Evolutionary conservation across 2,888 invertebrate genomes (phyloP).

Genomic region (Athetis lepigone): DNA sequence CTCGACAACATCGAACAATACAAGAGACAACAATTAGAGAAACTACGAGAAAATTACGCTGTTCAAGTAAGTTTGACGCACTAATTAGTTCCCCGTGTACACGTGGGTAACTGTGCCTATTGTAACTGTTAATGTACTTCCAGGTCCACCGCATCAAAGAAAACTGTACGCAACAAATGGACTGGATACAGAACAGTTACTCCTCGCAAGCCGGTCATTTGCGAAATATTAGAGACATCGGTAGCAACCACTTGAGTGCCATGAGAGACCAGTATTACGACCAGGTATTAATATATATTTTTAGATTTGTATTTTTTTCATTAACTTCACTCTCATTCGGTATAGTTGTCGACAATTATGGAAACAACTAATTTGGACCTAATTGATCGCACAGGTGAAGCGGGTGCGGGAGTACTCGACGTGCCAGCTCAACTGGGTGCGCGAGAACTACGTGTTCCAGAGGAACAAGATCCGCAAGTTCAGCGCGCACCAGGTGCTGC

Average conservation of each 20-base stretch:
- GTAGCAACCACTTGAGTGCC: constrained; percentile 96
- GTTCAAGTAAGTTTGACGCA: constrained; percentile 92
- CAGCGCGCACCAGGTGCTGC: constrained; percentile 97
- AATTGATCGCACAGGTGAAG: constrained; percentile 92
- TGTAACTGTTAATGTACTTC: constrained; percentile 50
- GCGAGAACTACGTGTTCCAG: constrained; percentile 98
- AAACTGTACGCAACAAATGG: constrained; percentile 98
- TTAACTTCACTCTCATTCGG: constrained; percentile 19
- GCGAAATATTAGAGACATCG: constrained; percentile 97
- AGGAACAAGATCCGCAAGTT: constrained; percentile 98
- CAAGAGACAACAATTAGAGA: constrained; percentile 96
- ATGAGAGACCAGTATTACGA: constrained; percentile 97
- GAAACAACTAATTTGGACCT: constrained; percentile 56
- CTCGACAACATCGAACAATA: constrained; percentile 97
- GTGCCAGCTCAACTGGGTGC: constrained; percentile 97
- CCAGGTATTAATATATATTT: constrained; percentile 91
- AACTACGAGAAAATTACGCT: constrained; percentile 97
- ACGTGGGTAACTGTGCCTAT: constrained; percentile 8
- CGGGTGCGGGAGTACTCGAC: constrained; percentile 98
- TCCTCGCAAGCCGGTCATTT: constrained; percentile 96
- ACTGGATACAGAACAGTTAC: constrained; percentile 98
- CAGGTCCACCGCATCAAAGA: constrained; percentile 97
- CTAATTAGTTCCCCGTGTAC: constrained; percentile 13
- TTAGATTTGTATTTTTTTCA: constrained; percentile 4
- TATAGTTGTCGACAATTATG: constrained; percentile 40